A percentile compares a stretch with the other conserved stretches of the same genome.
phyloP scores from a whole-genome alignment of 2,113 vertebrate genomes.

The Callipepla californica region DNA sequence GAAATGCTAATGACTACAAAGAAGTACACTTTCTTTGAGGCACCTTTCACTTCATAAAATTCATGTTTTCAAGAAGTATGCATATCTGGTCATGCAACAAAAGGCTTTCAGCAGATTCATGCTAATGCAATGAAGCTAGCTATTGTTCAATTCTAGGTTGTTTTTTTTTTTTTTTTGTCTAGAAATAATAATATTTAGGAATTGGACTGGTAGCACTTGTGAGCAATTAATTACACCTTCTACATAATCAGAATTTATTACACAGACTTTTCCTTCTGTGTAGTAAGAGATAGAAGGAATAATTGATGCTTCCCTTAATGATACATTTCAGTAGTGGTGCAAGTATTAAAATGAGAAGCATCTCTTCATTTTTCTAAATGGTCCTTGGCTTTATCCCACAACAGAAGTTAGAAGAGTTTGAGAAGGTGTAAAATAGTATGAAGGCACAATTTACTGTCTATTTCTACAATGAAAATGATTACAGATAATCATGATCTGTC shows the following conservation, averaged over 20 bases:
- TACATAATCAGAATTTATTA: not conserved
- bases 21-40: not conserved
- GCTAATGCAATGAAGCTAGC: not conserved
- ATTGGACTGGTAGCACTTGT: not conserved
- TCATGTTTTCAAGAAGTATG: not conserved
- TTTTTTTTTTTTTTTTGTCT: not conserved
- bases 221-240: not conserved
- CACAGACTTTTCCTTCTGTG: not conserved
- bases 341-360: not conserved
- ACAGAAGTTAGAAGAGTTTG: not conserved
- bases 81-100: not conserved
- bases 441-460: not conserved
- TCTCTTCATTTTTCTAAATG: not conserved
- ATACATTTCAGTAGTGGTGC: not conserved
- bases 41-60: not conserved
- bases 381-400: not conserved
- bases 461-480: not conserved
- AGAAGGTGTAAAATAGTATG: not conserved
- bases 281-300: not conserved
- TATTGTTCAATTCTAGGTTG: not conserved
- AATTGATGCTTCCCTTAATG: not conserved
- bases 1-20: not conserved
- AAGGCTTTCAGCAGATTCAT: not conserved
- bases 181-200: conserved; percentile 2
- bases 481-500: not conserved